These are phyloP conservation scores for Clytia hemisphaerica DNA, from an alignment of 30 jellyfish, hydroid and myxozoan species.

Conservation along the genomic window DNA sequence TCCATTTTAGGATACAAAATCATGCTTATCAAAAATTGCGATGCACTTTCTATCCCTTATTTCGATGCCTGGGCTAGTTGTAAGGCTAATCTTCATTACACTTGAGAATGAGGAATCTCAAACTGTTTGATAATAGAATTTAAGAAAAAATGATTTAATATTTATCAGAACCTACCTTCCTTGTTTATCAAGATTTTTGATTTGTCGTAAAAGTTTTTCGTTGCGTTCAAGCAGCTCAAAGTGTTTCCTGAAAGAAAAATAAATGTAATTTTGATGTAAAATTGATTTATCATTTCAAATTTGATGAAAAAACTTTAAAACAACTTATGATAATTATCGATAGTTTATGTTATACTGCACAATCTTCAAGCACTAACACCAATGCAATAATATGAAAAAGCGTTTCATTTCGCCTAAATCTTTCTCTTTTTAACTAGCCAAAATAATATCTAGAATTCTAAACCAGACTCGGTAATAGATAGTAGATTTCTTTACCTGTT, in stretches of 20 bases:
- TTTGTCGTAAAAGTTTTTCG: constrained; percentile 69
- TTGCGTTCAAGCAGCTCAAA: constrained; percentile 61
- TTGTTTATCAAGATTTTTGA: constrained; percentile 84
- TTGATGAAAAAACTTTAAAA: neutral
- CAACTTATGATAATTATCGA: too few species aligned
- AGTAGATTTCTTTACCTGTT: constrained; percentile 79
- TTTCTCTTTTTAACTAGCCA: too few species aligned
- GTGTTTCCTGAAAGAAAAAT: constrained; percentile 42
- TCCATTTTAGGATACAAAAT: too few species aligned
- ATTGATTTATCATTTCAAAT: neutral
- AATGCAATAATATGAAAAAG: too few species aligned
- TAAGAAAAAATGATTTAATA: neutral
- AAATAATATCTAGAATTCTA: neutral
- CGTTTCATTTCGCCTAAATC: too few species aligned
- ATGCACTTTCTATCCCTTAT: too few species aligned
- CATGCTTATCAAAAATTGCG: too few species aligned
- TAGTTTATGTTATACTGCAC: too few species aligned
- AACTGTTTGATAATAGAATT: neutral
- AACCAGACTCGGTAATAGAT: neutral
- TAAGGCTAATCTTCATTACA: too few species aligned
- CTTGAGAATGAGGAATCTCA: neutral
- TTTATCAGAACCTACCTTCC: constrained; percentile 46
- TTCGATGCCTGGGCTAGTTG: too few species aligned
- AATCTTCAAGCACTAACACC: too few species aligned
- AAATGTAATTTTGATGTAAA: neutral